Conservation (phyloP, 2,888 invertebrate genomes). For the Leptinotarsa tumamoca region DNA sequence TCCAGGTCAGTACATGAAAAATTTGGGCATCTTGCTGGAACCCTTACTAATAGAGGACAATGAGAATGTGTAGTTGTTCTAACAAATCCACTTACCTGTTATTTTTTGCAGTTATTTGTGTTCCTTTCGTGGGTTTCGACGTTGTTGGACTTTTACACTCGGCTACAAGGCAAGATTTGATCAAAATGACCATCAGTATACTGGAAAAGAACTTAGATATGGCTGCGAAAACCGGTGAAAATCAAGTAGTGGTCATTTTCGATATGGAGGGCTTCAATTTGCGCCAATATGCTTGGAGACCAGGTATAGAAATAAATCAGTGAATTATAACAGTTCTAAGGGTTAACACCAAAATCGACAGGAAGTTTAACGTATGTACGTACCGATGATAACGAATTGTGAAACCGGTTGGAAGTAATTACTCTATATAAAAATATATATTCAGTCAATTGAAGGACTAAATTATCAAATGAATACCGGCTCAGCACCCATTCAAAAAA, state of each 20-base stretch:
- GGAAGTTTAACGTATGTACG: no score
- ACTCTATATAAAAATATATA: no score
- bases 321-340: no score
- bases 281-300: conserved; percentile 87
- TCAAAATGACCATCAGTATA: conserved; percentile 75
- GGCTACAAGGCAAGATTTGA: conserved; percentile 77
- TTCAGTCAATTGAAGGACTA: no score
- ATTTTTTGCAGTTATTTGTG: conserved; percentile 74
- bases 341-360: no score
- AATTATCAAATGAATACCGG: no score
- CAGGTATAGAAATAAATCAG: conserved; percentile 68
- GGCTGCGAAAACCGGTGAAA: conserved; percentile 73
- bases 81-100: conserved; percentile 35
- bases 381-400: no score
- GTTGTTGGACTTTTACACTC: conserved; percentile 84
- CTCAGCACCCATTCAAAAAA: no score
- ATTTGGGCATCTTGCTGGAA: no score
- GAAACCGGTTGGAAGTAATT: no score
- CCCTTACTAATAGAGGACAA: no score
- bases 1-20: conserved; percentile 69
- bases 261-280: conserved; percentile 85
- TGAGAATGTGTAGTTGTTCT: no score
- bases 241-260: conserved; percentile 78
- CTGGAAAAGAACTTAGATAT: conserved; percentile 76
- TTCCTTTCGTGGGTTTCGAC: conserved; percentile 86